Conservation (phyloP, 2,797 vertebrate genomes). For the Sebastes oblongus region DNA sequence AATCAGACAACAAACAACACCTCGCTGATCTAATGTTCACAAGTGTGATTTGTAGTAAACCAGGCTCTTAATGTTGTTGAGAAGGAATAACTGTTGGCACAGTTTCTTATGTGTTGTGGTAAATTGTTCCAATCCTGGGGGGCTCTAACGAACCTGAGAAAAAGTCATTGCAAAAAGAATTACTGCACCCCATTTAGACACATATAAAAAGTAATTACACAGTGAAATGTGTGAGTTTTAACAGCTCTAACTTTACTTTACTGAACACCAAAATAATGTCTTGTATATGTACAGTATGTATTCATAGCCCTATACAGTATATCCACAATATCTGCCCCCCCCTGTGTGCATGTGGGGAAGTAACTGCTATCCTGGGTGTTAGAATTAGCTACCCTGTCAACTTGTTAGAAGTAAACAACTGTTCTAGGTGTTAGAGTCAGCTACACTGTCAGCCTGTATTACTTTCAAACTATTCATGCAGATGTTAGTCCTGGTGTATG, state of each 20-base stretch:
- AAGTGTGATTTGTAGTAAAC: too few species aligned
- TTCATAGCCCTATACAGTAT: neutral
- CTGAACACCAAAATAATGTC: neutral
- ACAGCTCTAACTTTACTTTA: neutral
- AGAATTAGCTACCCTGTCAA: slow-evolving; percentile 27
- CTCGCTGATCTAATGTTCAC: too few species aligned
- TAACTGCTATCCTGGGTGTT: slow-evolving; percentile 4
- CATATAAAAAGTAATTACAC: neutral
- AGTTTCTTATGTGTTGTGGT: neutral
- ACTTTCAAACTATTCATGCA: neutral
- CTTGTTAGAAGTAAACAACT: slow-evolving; percentile 15
- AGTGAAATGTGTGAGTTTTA: neutral
- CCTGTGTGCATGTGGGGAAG: neutral
- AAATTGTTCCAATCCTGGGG: neutral
- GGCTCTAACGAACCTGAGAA: neutral
- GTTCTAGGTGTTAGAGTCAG: slow-evolving; percentile 2
- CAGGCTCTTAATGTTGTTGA: neutral
- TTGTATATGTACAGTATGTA: neutral
- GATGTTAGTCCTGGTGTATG: neutral
- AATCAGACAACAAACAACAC: too few species aligned
- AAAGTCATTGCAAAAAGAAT: neutral
- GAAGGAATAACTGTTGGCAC: neutral
- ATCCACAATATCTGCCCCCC: neutral
- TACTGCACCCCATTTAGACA: neutral
- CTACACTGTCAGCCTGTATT: slow-evolving; percentile 23